Evolutionary conservation across 2,888 invertebrate species (phyloP), one percentile per base, ranked within the genome.

Genomic region (Elysia crispata): DNA sequence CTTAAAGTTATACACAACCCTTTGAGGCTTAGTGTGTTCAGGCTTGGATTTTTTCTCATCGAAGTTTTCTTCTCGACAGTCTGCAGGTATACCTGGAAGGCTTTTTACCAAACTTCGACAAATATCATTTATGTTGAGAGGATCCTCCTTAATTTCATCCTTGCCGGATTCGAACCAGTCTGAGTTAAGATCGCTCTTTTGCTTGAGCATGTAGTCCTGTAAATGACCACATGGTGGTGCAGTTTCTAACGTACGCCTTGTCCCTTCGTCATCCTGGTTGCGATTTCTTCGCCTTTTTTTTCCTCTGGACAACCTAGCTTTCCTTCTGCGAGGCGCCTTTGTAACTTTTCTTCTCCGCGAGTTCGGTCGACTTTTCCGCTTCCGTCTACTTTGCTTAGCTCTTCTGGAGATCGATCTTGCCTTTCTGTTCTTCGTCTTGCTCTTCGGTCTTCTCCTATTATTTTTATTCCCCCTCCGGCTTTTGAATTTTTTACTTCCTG

Each of bases 141-240:
- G 78, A 23, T 78, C 73, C 1, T 78, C 73, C 30, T 30, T 72
- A 41, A 78, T 23, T 50, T 64, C 78, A 30, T 78, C 73, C n/a
- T 73, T 8, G 30, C 73, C 72, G 8, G 20, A 11, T 6, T 78
- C 78, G 1, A 72, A 49, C 20, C 62, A 64, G 1, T 60, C 73
- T 5, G 64, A 23, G 23, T 30, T 50, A 0, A 73, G 20, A 60
- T 41, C 28, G 8, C 15, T 23, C n/a, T 72, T 60, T 25, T 62
- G 33, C n/a, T 41, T 41, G 30, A 78, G 73, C 30, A 28, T 60
- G 11, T 62, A 11, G 31, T 78, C 64, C 11, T 73, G 5, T 41
- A 11, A 41, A 41, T 41, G 41, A 41, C 41, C 41, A 41, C 41
- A 41, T 11, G 41, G 41, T 11, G 41, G 41, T 41, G 41, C 41